Conservation (phyloP, 2,113 vertebrate genomes). For the Barnardius zonarius region DNA sequence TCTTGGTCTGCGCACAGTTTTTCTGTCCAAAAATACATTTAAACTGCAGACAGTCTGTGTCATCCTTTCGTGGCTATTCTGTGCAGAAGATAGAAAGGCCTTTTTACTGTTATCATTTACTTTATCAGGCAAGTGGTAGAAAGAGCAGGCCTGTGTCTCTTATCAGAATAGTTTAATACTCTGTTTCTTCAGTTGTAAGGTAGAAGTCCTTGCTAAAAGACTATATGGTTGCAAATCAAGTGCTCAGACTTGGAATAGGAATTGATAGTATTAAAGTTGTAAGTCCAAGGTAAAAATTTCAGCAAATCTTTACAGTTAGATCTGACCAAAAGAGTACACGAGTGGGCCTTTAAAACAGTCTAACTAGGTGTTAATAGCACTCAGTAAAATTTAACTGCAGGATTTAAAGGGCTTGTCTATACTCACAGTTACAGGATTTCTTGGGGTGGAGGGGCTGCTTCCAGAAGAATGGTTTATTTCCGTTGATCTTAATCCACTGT, state of each 20-base stretch:
- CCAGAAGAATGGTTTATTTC: neutral
- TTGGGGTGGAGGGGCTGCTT: neutral
- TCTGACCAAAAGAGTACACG: neutral
- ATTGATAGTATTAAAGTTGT: neutral
- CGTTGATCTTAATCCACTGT: neutral
- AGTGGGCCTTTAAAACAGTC: neutral
- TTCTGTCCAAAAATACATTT: neutral
- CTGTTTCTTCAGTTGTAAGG: neutral
- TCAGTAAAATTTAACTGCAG: neutral
- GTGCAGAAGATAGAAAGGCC: neutral
- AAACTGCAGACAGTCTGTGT: neutral
- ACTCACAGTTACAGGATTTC: neutral
- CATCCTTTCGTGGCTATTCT: neutral
- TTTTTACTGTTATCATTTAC: neutral
- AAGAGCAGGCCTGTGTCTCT: neutral
- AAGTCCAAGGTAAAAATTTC: neutral
- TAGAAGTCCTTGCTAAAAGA: neutral
- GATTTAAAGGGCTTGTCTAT: neutral
- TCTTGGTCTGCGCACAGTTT: neutral
- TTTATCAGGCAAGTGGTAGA: neutral
- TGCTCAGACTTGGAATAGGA: neutral
- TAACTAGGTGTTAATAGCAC: neutral
- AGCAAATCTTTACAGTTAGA: neutral
- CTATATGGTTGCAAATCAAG: neutral
- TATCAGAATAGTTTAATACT: neutral